Evolutionary conservation across 2,797 vertebrate genomes (phyloP).

Genomic region (Epinephelus awoara): DNA sequence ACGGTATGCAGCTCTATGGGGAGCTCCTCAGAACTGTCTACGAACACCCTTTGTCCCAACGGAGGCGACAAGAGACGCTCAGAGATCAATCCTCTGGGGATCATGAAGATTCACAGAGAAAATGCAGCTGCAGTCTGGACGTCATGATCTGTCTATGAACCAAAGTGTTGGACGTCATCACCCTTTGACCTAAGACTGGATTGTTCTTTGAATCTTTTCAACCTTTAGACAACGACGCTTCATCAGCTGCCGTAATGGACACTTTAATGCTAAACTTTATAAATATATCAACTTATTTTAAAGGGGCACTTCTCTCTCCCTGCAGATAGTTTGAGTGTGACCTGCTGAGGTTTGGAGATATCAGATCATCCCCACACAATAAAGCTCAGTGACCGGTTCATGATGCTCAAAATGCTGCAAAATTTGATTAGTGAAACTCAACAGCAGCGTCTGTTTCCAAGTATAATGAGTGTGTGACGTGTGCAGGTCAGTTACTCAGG

Average conservation of each 20-base stretch:
- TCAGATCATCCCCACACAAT: neutral
- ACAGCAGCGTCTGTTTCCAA: constrained; percentile 17
- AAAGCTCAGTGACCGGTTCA: neutral
- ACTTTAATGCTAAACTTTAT: neutral
- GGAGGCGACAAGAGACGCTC: too few species aligned
- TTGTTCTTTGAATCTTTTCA: too few species aligned
- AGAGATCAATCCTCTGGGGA: too few species aligned
- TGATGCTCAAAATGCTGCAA: neutral
- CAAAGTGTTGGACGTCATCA: too few species aligned
- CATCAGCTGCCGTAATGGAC: too few species aligned
- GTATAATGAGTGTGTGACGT: constrained; percentile 15
- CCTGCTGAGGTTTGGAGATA: neutral
- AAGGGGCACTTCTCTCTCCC: neutral
- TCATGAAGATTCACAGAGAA: too few species aligned
- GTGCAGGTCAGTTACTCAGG: neutral
- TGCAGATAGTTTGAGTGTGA: neutral
- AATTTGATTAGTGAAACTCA: constrained; percentile 42
- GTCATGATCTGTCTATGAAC: neutral
- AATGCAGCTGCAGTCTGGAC: too few species aligned
- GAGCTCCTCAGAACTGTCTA: too few species aligned
- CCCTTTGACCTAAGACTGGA: too few species aligned
- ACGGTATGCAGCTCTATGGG: too few species aligned
- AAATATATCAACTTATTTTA: neutral
- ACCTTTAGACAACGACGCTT: neutral
- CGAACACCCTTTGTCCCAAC: too few species aligned